Evolutionary conservation across 2,113 vertebrate species (phyloP), one percentile per base, ranked within the genome.

Genomic region (Murina feae): DNA sequence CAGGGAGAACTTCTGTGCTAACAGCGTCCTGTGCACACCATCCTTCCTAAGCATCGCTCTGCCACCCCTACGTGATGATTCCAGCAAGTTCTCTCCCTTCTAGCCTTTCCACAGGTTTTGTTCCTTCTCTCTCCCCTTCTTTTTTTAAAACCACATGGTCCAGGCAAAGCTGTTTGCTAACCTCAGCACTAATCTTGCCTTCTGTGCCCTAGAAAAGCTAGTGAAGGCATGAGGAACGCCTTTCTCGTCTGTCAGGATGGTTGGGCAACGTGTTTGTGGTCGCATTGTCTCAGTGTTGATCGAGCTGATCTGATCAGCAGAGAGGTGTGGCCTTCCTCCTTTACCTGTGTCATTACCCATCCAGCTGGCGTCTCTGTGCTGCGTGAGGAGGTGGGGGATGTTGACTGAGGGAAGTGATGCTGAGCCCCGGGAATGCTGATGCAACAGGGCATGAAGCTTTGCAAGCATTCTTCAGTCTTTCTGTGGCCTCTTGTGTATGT

Each of bases 181-280:
- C 8, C 47, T 63, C 53, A 60, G 39, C 28, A 37, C 65, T 69
- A 76, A 72, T 76, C 75, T 74, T 30, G 21, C 28, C 55, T 89
- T 86, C 55, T 44, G n/a, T 55, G 49, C 72, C 53, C 60, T 58
- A 1, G 18, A 71, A 90, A 83, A 85, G 80, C 20, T 30, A 69
- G 44, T 75, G 47, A 51, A 90, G 53, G 87, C 84, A 91, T 63
- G 12, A 44, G 44, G 42, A 84, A 94, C 44, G 39, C 55, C 37
- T 47, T 92, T 91, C 83, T 74, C 65, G 42, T 82, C 93, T 51
- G 39, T 68, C 32, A 69, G 90, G 60, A 83, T 35, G 35, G 69
- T 37, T 93, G 60, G 81, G 76, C 68, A 95, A 96, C 9, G 21
- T 86, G 25, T 85, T 47, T 72, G 49, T 81, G 72, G 93, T 63